These are phyloP conservation scores for Python bivittatus DNA, from an alignment of 2,113 vertebrate species.

Conservation along the genomic window DNA sequence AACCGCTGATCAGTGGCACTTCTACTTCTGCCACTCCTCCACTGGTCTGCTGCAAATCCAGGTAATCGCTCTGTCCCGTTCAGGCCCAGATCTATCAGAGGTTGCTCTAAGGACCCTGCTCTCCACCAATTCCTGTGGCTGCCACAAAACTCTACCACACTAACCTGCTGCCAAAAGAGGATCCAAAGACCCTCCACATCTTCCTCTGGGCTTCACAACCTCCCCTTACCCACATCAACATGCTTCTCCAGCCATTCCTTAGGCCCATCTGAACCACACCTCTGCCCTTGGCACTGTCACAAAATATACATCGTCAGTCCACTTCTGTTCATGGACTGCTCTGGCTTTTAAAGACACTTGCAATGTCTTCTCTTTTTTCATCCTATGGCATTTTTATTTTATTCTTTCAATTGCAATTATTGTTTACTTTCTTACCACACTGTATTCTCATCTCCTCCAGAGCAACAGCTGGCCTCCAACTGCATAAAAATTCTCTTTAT, in stretches of 20 bases:
- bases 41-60: background rate
- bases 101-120: background rate
- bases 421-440: too few species aligned
- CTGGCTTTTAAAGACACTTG: too few species aligned
- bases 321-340: too few species aligned
- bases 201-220: background rate
- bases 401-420: too few species aligned
- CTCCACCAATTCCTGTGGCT: background rate
- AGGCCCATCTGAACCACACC: too few species aligned
- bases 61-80: background rate
- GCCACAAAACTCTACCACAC: background rate
- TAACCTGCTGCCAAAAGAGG: background rate
- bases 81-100: background rate
- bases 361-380: too few species aligned
- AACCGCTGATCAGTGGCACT: background rate
- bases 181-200: background rate
- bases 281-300: too few species aligned
- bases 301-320: too few species aligned
- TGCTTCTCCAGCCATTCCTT: background rate
- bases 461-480: too few species aligned
- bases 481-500: too few species aligned
- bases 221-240: background rate
- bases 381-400: too few species aligned
- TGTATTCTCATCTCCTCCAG: too few species aligned
- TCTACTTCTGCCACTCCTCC: background rate